Conservation (phyloP, 2,888 invertebrate genomes). For the Leuctra nigra region DNA sequence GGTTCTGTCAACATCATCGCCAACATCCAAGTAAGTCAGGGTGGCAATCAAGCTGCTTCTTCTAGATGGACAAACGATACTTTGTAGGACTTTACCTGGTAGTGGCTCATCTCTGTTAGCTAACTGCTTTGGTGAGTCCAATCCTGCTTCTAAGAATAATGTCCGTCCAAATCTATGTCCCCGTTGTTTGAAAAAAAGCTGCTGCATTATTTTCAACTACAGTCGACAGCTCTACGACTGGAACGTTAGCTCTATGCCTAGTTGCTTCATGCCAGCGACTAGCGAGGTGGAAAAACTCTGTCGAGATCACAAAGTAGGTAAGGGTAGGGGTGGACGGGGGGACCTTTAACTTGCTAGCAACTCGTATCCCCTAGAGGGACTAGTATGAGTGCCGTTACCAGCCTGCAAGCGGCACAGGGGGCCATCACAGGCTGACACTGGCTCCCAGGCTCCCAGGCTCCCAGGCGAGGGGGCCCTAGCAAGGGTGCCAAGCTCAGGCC, state of each 20-base stretch:
- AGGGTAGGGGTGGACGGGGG: slow-evolving; percentile 13
- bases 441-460: too few relatives aligned
- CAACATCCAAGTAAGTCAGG: too few relatives aligned
- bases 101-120: background rate
- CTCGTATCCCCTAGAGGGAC: background rate
- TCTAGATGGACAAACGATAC: too few relatives aligned
- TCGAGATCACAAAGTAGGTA: slow-evolving; percentile 20
- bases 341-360: background rate
- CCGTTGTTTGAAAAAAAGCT: background rate
- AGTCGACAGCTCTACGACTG: background rate
- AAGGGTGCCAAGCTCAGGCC: too few relatives aligned
- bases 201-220: background rate
- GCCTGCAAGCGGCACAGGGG: background rate
- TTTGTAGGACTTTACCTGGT: slow-evolving; percentile 6
- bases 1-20: too few relatives aligned
- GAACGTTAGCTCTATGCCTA: background rate
- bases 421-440: too few relatives aligned
- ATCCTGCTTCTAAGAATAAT: background rate
- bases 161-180: slow-evolving; percentile 2
- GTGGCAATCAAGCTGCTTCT: too few relatives aligned
- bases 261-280: slow-evolving; percentile 25
- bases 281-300: slow-evolving; percentile 30
- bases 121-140: background rate
- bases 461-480: too few relatives aligned
- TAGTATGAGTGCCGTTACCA: background rate